These are phyloP conservation scores for Cerceris ruficornis DNA, from an alignment of 2,888 invertebrate genomes.

Conservation along the genomic window DNA sequence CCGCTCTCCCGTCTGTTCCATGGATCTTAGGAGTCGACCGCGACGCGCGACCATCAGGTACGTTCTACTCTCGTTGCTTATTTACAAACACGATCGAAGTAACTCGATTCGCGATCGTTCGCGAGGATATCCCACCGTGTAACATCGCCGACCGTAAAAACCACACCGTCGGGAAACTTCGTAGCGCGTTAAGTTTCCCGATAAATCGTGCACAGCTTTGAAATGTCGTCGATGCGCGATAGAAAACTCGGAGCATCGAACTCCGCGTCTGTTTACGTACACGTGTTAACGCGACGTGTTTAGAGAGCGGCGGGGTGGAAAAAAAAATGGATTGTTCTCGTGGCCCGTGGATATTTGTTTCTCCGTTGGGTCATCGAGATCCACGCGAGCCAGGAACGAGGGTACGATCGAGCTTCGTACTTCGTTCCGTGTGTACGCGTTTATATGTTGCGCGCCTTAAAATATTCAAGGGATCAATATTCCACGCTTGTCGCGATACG, in stretches of 20 bases:
- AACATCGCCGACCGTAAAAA: too few relatives aligned
- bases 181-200: neutral
- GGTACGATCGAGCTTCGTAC: neutral
- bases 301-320: neutral
- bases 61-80: slow-evolving; percentile 19
- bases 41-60: slow-evolving; percentile 34
- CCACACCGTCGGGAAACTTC: neutral
- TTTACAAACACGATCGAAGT: too few relatives aligned
- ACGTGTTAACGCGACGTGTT: slow-evolving; percentile 32
- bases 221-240: neutral
- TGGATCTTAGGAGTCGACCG: slow-evolving; percentile 15
- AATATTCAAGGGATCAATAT: slow-evolving; percentile 68
- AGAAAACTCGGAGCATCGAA: slow-evolving; percentile 23
- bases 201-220: neutral
- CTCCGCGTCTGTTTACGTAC: slow-evolving; percentile 30
- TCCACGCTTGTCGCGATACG: slow-evolving; percentile 59
- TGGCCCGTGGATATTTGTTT: neutral
- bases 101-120: too few relatives aligned
- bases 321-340: neutral
- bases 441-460: slow-evolving; percentile 47
- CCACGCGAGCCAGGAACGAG: neutral
- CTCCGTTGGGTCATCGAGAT: neutral
- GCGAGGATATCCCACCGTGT: neutral
- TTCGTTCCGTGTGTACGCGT: slow-evolving; percentile 16
- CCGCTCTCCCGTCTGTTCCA: slow-evolving; percentile 21